These are phyloP conservation scores for Dasyurus viverrinus DNA, from an alignment of 2,113 vertebrate species.

Conservation along the genomic window DNA sequence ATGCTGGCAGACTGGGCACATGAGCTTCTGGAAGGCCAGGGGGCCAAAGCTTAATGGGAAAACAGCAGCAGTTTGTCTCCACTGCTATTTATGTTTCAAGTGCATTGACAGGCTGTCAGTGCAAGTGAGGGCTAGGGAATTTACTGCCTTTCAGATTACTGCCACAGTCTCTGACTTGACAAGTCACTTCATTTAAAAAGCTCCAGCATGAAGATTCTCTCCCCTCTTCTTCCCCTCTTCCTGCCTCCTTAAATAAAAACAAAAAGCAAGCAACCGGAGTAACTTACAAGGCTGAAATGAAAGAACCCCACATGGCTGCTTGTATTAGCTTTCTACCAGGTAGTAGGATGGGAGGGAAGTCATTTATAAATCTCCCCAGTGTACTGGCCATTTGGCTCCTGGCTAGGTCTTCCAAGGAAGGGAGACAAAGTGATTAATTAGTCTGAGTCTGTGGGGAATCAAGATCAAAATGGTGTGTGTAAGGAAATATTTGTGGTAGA, in stretches of 20 bases:
- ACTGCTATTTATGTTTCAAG: constrained; percentile 86
- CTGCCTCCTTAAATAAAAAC: constrained; percentile 73
- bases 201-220: constrained; percentile 67
- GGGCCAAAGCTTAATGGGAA: constrained; percentile 87
- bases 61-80: constrained; percentile 87
- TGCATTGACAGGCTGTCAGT: constrained; percentile 84
- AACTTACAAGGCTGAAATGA: constrained; percentile 60
- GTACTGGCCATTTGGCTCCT: not conserved
- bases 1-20: constrained; percentile 45
- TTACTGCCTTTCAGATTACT: constrained; percentile 84
- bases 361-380: constrained; percentile 19
- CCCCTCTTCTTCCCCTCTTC: constrained; percentile 56
- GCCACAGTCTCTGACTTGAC: constrained; percentile 83
- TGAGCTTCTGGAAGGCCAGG: constrained; percentile 75
- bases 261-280: constrained; percentile 60
- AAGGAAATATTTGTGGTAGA: not conserved
- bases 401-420: not conserved
- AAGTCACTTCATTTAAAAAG: constrained; percentile 86
- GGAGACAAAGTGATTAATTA: not conserved
- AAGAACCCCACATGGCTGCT: constrained; percentile 32
- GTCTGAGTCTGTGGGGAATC: not conserved
- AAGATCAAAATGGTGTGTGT: not conserved
- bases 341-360: not conserved
- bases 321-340: not conserved
- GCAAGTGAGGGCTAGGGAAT: constrained; percentile 84